Base-by-base conservation (phyloP, 1,140 invertebrate genomes). In the Sminthurides bifidus region DNA sequence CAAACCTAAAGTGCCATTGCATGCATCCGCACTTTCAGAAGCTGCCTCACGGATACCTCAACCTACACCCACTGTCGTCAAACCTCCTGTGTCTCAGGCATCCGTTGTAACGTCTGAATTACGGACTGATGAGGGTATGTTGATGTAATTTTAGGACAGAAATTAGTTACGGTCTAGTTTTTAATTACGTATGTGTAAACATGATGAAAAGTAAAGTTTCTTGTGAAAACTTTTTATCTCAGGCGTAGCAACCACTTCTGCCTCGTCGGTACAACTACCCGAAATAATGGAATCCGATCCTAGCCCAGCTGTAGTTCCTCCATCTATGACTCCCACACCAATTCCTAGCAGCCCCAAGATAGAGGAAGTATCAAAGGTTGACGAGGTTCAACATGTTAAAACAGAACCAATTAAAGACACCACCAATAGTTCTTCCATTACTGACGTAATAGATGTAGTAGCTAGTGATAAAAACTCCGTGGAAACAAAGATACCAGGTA, bases 41-140 rank as follows among this genome's bases (percentile, higher is more conserved):
- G 58, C 65, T 10, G 59, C 62, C 21, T 56, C 64, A 1, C 27
- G 58, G 57, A 65, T 65, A 21, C 58, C 64, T 24, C 54, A 61
- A 43, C 56, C 60, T 2, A 59, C 58, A 12, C 46, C 46, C 35
- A 54, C 6, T 1, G 14, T 48, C n/a, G 38, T 27, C 2, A 15
- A 0, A 33, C 40, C 33, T 35, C 33, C 33, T 23, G 33, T 10
- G 33, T 8, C 8, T 8, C 8, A 35, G n/a, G 33, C n/a, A 35
- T 8, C n/a, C 8, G 33, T 35, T 35, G 33, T 35, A 35, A n/a
- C 8, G 33, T n/a, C 33, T 35, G 8, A n/a, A n/a, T n/a, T n/a
- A n/a, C n/a, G n/a, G n/a, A n/a, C n/a, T n/a, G n/a, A n/a, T n/a
- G n/a, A n/a, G n/a, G n/a, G n/a, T n/a, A n/a, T n/a, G n/a, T n/a